Evolutionary conservation across 2,888 invertebrate species (phyloP), one percentile per base, ranked within the genome.

Genomic region (Pandemis heparana): DNA sequence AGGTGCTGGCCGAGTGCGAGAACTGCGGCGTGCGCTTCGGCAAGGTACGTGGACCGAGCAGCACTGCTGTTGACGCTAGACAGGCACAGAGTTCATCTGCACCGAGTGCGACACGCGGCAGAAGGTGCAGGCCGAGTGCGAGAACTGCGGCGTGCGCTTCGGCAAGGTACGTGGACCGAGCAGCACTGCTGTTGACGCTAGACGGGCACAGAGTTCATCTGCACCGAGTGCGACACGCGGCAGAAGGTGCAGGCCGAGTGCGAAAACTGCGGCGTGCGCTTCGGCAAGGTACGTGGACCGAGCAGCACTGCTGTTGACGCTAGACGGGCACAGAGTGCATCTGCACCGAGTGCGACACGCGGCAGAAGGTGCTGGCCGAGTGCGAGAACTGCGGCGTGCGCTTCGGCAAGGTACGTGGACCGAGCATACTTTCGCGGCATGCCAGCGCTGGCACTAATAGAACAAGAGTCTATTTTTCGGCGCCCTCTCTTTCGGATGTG

Each of bases 191-290:
- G n/a, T n/a, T n/a, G n/a, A n/a, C 95, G 98, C 74, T 97, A 97
- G 86, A 96, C 97, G 65, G 97, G 98, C 5, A 96, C 96, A 0
- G 97, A 98, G 90, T 94, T 98, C 71, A 97, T 97, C 79, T 98
- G 98, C 88, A 96, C 97, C 0, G 95, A 97, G 78, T 98, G 98
- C 89, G 96, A 97, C 79, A 97, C 96, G 9, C 90, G 97, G 76
- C 98, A 98, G 86, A 96, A 96, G 76, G 97, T 97, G 18, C 97
- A 97, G 85, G 96, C 96, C 0, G 96, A 96, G 74, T 98, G 98
- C 83, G 95, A 96, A 82, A 96, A 96, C 77, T 98, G 98, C 83
- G 96, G 96, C 38, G 96, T 97, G 10, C 91, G 96, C 61, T 98
- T 98, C 89, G 97, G 97, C 82, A 97, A 97, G 95, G 97, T 97